Conservation (phyloP, 30 jellyfish, hydroid and myxozoan genomes). For the Aurelia sp. region DNA sequence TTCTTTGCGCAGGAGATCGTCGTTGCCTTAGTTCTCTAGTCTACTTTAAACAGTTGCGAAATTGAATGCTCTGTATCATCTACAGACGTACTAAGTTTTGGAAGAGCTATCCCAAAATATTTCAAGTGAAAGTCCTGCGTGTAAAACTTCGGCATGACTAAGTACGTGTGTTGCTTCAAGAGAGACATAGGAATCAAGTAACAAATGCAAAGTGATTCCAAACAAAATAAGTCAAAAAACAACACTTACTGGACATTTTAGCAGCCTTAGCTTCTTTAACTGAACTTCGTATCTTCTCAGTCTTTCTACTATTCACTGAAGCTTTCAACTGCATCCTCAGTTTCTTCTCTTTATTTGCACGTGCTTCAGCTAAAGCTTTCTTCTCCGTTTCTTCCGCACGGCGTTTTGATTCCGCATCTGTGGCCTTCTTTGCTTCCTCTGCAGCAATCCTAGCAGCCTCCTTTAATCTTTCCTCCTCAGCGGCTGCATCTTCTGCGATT, state of each 20-base stretch:
- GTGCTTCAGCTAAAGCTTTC: slow-evolving; percentile 70
- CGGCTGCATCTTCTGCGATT: slow-evolving; percentile 70
- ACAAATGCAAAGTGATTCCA: too few species aligned
- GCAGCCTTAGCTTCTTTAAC: slow-evolving; percentile 86
- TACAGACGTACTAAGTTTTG: too few species aligned
- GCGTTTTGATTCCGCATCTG: slow-evolving; percentile 46
- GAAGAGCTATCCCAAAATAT: too few species aligned
- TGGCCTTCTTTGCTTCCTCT: slow-evolving; percentile 64
- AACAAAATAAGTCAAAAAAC: too few species aligned
- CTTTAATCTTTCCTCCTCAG: slow-evolving; percentile 76
- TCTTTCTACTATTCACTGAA: slow-evolving; percentile 69
- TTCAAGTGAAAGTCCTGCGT: too few species aligned
- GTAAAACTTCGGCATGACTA: too few species aligned
- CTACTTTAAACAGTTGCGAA: too few species aligned
- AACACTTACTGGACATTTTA: slow-evolving; percentile 70
- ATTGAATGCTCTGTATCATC: too few species aligned
- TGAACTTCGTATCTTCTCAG: slow-evolving; percentile 59
- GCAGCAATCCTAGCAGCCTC: slow-evolving; percentile 73
- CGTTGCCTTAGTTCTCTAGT: too few species aligned
- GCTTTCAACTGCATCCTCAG: slow-evolving; percentile 72
- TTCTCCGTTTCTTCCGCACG: slow-evolving; percentile 82
- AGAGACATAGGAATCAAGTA: too few species aligned
- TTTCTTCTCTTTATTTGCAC: slow-evolving; percentile 76
- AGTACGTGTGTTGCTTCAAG: too few species aligned
- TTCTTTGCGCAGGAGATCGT: too few species aligned